phyloP scores from a whole-genome alignment of 35 echinoderm and acorn worm species.

The Apostichopus japonicus region DNA sequence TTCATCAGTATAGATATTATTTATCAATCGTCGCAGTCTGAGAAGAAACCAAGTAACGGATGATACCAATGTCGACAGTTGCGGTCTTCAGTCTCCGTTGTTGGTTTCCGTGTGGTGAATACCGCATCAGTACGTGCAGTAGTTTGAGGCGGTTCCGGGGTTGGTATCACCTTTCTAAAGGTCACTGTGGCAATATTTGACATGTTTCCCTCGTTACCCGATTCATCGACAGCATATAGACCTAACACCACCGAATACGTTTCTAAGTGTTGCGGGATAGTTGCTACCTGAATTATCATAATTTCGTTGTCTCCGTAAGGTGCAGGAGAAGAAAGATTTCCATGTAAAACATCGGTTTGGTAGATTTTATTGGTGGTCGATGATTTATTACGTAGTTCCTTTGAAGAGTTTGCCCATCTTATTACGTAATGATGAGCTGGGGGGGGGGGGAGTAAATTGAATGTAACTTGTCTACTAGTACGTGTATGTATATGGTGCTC shows the following conservation, averaged over 20 bases:
- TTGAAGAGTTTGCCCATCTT: not conserved
- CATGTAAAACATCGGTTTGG: not conserved
- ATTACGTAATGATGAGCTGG: conserved; percentile 2
- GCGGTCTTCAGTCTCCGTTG: too few relatives aligned
- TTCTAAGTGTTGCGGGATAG: not conserved
- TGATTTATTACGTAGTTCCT: not conserved
- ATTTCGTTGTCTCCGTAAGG: not conserved
- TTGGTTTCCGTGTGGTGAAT: not conserved
- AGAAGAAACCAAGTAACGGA: too few relatives aligned
- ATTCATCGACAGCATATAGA: conserved; percentile 26
- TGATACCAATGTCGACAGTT: too few relatives aligned
- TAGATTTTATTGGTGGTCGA: not conserved
- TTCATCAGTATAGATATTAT: too few relatives aligned
- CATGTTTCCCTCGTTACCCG: not conserved
- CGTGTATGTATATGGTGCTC: too few relatives aligned
- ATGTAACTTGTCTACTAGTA: too few relatives aligned
- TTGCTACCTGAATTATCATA: not conserved
- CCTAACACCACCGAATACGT: not conserved
- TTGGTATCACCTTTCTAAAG: not conserved
- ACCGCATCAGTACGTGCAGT: too few relatives aligned
- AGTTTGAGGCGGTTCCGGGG: not conserved
- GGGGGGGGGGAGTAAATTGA: too few relatives aligned
- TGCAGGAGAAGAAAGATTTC: conserved; percentile 1
- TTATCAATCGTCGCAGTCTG: too few relatives aligned
- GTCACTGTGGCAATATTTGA: conserved; percentile 2